These are phyloP conservation scores for Archocentrus centrarchus DNA, from an alignment of 2,113 vertebrate species.

Conservation along the genomic window DNA sequence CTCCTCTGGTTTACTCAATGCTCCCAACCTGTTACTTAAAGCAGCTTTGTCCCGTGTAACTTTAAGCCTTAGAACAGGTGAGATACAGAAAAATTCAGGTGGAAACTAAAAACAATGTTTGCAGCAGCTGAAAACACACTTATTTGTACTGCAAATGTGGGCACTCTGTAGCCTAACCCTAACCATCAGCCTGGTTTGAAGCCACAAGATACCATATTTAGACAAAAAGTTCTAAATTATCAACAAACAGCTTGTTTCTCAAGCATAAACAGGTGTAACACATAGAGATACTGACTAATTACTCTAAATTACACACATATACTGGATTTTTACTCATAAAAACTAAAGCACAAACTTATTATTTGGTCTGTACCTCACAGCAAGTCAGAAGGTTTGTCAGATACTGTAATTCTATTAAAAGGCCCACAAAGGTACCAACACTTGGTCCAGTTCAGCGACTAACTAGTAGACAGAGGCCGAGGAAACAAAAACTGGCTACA, in stretches of 20 bases:
- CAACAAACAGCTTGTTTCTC: background rate
- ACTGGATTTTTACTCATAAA: background rate
- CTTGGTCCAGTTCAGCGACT: fast-evolving
- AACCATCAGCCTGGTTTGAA: background rate
- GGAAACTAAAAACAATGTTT: too few relatives aligned
- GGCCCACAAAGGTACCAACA: fast-evolving
- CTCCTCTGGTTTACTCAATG: too few relatives aligned
- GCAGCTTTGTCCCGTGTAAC: too few relatives aligned
- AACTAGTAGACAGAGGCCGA: background rate
- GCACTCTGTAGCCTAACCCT: too few relatives aligned
- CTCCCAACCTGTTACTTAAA: too few relatives aligned
- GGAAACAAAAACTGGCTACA: background rate
- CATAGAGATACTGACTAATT: background rate
- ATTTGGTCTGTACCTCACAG: background rate
- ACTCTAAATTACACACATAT: background rate
- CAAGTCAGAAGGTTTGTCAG: fast-evolving
- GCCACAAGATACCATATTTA: background rate
- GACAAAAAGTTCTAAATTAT: background rate
- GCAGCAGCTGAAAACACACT: too few relatives aligned
- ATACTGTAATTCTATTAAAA: background rate
- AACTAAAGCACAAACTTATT: background rate
- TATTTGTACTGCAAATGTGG: too few relatives aligned
- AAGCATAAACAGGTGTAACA: background rate
- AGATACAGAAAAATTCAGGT: too few relatives aligned
- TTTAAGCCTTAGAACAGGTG: too few relatives aligned